Percentiles rank a stretch among this genome's conserved stretches.
These are phyloP conservation scores for Forbesichthys agassizii DNA, from an alignment of 2,113 vertebrate species.

Conservation along the genomic window DNA sequence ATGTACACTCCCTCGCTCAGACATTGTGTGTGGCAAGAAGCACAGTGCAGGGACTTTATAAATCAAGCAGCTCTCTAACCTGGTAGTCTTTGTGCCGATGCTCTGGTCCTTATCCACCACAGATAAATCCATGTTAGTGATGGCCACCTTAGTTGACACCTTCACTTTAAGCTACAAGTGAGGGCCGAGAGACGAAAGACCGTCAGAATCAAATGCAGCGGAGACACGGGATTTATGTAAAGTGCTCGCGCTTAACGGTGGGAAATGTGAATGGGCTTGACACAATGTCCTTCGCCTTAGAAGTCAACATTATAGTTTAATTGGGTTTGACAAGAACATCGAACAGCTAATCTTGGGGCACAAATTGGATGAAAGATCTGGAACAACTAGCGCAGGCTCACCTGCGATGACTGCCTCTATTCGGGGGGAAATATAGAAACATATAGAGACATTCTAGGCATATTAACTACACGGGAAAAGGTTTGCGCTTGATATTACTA, in stretches of 20 bases:
- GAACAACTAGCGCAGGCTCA: too few relatives aligned
- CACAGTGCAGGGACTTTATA: too few relatives aligned
- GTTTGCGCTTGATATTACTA: neutral
- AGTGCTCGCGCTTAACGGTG: neutral
- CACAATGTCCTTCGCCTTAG: neutral
- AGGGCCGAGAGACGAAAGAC: neutral
- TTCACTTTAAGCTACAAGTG: slow-evolving; percentile 89
- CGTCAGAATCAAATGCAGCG: too few relatives aligned
- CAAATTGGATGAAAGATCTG: neutral
- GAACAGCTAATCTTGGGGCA: neutral
- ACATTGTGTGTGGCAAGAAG: neutral
- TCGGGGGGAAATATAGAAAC: too few relatives aligned
- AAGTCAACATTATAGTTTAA: neutral
- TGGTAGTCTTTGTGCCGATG: slow-evolving; percentile 93
- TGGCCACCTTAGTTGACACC: slow-evolving; percentile 94
- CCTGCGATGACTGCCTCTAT: too few relatives aligned
- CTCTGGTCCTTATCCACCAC: slow-evolving; percentile 98
- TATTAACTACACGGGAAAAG: neutral
- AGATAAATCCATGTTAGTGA: slow-evolving; percentile 94
- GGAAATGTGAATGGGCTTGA: neutral
- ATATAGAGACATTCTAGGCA: neutral
- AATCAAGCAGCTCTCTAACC: slow-evolving; percentile 68
- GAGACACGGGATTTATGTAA: neutral
- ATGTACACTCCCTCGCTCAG: too few relatives aligned
- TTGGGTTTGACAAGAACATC: neutral